phyloP scores from a whole-genome alignment of 1,140 invertebrate species.

The Leptinotarsa undecemlineata region DNA sequence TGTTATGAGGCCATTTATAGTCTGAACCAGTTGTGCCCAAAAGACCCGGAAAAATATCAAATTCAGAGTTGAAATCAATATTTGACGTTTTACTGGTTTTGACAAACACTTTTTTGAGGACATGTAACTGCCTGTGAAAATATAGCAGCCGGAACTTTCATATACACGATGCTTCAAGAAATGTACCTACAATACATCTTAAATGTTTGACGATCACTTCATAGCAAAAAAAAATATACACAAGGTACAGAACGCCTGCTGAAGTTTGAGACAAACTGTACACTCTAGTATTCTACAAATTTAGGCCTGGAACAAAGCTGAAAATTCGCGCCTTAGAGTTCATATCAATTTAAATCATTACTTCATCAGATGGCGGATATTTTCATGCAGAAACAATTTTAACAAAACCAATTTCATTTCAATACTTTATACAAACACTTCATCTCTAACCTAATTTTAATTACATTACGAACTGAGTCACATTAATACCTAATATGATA shows the following conservation, averaged over 20 bases:
- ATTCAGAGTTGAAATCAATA: too few species aligned
- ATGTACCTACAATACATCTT: background rate
- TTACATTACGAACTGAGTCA: slow-evolving; percentile 1
- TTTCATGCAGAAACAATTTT: background rate
- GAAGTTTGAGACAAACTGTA: background rate
- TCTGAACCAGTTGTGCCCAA: too few species aligned
- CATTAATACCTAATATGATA: slow-evolving; percentile 19
- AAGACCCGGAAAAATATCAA: too few species aligned
- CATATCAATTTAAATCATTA: background rate
- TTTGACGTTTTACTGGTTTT: too few species aligned
- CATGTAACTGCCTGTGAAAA: background rate
- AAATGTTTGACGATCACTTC: background rate
- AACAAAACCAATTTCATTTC: background rate
- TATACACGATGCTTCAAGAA: background rate
- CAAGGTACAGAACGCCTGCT: background rate
- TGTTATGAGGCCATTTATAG: too few species aligned
- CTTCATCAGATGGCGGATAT: background rate
- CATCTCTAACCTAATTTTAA: background rate
- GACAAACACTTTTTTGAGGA: background rate
- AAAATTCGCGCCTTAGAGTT: background rate
- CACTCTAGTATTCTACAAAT: background rate
- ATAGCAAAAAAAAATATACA: background rate
- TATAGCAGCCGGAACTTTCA: background rate
- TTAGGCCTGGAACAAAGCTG: slow-evolving; percentile 2
- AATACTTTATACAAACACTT: background rate